phyloP scores from a whole-genome alignment of 2,113 vertebrate species.

The Aphyosemion australe region DNA sequence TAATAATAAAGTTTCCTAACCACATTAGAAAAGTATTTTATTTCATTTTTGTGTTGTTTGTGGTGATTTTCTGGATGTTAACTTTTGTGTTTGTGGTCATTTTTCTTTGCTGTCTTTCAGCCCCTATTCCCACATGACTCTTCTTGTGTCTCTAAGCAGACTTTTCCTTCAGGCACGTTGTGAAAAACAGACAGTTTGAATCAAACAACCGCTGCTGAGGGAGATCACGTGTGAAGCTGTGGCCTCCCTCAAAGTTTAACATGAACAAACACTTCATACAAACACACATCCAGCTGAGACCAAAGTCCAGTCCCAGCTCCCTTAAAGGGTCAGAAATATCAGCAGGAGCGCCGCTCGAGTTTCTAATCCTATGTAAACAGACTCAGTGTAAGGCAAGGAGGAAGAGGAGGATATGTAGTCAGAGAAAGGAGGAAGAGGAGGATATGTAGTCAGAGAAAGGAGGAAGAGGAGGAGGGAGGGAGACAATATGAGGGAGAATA shows the following conservation, averaged over 20 bases:
- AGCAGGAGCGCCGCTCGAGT: slow-evolving; percentile 23
- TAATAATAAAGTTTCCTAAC: too few species aligned
- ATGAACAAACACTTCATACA: not conserved
- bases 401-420: slow-evolving; percentile 26
- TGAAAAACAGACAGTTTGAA: slow-evolving; percentile 1
- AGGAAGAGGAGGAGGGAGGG: slow-evolving; percentile 15
- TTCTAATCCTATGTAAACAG: slow-evolving; percentile 54
- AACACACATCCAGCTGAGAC: slow-evolving; percentile 5
- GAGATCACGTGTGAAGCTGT: not conserved
- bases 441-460: slow-evolving; percentile 3
- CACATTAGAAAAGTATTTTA: too few species aligned
- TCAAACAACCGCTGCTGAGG: slow-evolving; percentile 10
- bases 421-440: slow-evolving; percentile 11
- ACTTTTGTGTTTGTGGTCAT: too few species aligned
- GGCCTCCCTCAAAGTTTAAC: not conserved
- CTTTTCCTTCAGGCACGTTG: slow-evolving; percentile 24
- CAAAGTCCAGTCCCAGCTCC: slow-evolving; percentile 15
- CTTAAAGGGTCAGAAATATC: slow-evolving; percentile 60
- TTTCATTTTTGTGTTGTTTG: not conserved
- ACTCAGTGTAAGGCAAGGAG: slow-evolving; percentile 57
- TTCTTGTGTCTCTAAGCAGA: not conserved
- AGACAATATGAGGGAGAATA: slow-evolving; percentile 8
- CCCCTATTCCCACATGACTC: not conserved
- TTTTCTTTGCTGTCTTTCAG: too few species aligned
- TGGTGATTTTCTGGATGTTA: not conserved